Evolutionary conservation across 1,140 invertebrate species (phyloP).

Genomic region (Phymorhynchus buccinoides): DNA sequence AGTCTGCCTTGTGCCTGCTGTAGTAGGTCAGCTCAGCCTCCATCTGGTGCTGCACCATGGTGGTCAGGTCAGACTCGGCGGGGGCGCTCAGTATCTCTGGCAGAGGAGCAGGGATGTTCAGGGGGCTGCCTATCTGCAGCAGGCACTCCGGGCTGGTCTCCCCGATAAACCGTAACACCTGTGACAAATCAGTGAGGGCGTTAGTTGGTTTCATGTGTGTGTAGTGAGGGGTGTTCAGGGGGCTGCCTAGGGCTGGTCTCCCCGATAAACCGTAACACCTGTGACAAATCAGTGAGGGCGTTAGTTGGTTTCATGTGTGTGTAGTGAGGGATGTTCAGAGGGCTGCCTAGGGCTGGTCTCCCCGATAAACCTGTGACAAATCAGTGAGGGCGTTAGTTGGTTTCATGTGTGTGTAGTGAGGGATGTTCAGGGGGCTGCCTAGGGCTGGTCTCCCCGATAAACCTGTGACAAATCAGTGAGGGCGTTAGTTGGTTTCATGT

Average conservation of each 20-base stretch:
- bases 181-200: no score
- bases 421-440: slow-evolving; percentile 71
- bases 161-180: slow-evolving; percentile 92
- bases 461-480: no score
- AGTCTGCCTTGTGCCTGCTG: slow-evolving; percentile 60
- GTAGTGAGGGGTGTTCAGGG: slow-evolving; percentile 72
- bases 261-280: slow-evolving; percentile 91
- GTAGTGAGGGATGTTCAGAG: slow-evolving; percentile 72
- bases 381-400: no score
- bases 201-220: no score
- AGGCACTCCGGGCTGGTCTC: slow-evolving; percentile 93
- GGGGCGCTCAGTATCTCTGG: slow-evolving; percentile 67
- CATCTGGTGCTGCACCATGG: slow-evolving; percentile 66
- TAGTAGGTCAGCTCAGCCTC: slow-evolving; percentile 60
- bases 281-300: no score
- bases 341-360: slow-evolving; percentile 84
- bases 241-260: slow-evolving; percentile 84
- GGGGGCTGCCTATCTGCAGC: slow-evolving; percentile 63
- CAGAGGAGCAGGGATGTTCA: slow-evolving; percentile 69
- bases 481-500: no score
- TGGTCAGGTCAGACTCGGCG: slow-evolving; percentile 67
- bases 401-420: no score
- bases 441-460: no score
- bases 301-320: no score
- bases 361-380: slow-evolving; percentile 88